These are phyloP conservation scores for Limanda limanda DNA, from an alignment of 2,113 vertebrate species.

Conservation along the genomic window DNA sequence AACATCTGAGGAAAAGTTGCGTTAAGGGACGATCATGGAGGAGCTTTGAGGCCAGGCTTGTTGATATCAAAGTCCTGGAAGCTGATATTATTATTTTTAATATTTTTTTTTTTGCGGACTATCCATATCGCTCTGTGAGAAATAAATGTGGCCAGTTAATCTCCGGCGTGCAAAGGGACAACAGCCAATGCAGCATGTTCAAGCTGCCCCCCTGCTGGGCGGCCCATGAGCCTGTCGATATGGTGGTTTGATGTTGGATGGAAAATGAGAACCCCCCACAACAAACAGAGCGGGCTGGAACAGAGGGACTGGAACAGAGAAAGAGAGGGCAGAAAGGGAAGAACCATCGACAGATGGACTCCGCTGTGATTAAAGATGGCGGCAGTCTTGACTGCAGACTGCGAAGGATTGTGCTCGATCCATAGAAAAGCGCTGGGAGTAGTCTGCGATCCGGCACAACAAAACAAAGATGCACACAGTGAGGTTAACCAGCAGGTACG, in stretches of 20 bases:
- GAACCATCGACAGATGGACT: constrained; percentile 83
- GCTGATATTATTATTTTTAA: constrained; percentile 49
- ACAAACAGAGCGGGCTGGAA: constrained; percentile 78
- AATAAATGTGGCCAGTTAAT: constrained; percentile 69
- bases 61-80: constrained; percentile 87
- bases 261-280: constrained; percentile 81
- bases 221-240: constrained; percentile 87
- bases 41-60: constrained; percentile 85
- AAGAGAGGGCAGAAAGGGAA: constrained; percentile 80
- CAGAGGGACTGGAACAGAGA: constrained; percentile 78
- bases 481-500: constrained; percentile 77
- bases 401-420: constrained; percentile 75
- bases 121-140: constrained; percentile 68
- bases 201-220: constrained; percentile 81
- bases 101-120: constrained; percentile 58
- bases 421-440: constrained; percentile 75
- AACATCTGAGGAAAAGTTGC: constrained; percentile 85
- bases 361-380: constrained; percentile 87
- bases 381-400: constrained; percentile 82
- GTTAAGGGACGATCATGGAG: constrained; percentile 82
- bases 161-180: constrained; percentile 82
- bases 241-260: constrained; percentile 80
- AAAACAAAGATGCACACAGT: constrained; percentile 64
- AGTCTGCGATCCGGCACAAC: constrained; percentile 69
- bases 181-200: constrained; percentile 85